A percentile compares a stretch with the other conserved stretches of the same genome.
Evolutionary conservation across 2,888 invertebrate genomes (phyloP).

Genomic region (Asteroscopus sphinx): DNA sequence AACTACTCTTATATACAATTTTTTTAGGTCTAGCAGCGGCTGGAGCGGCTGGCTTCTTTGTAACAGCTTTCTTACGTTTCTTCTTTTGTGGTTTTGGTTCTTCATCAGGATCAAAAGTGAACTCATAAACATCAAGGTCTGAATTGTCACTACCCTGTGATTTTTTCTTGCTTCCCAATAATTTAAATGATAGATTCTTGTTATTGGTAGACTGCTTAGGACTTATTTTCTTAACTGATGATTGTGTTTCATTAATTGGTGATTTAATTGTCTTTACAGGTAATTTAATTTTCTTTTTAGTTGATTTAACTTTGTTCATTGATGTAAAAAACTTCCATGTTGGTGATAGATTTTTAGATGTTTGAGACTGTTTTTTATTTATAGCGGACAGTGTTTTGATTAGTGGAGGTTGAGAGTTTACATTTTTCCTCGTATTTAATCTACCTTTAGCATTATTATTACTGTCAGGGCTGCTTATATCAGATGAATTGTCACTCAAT

Average conservation of each 20-base stretch:
- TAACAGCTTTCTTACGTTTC: slow-evolving; percentile 71
- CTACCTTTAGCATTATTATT: slow-evolving; percentile 70
- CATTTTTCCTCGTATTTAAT: slow-evolving; percentile 17
- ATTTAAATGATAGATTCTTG: slow-evolving; percentile 69
- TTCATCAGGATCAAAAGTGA: slow-evolving; percentile 84
- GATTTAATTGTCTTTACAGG: slow-evolving; percentile 22
- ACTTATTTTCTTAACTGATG: slow-evolving; percentile 38
- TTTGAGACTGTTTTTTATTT: slow-evolving; percentile 15
- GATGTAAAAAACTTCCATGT: not conserved
- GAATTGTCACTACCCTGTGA: slow-evolving; percentile 61
- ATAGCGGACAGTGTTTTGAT: not conserved
- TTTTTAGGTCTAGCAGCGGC: slow-evolving; percentile 73
- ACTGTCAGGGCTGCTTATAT: slow-evolving; percentile 65
- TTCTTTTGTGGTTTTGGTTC: slow-evolving; percentile 83
- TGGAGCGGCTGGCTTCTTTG: slow-evolving; percentile 64
- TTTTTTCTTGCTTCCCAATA: slow-evolving; percentile 70
- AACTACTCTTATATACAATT: slow-evolving; percentile 71
- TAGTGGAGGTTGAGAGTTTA: not conserved
- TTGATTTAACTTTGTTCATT: slow-evolving; percentile 23
- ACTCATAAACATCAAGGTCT: slow-evolving; percentile 81
- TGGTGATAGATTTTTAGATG: slow-evolving; percentile 20
- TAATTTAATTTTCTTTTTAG: slow-evolving; percentile 16
- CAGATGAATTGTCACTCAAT: slow-evolving; percentile 33
- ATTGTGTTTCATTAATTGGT: slow-evolving; percentile 25
- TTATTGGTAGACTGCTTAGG: slow-evolving; percentile 43